These are phyloP conservation scores for Mnemiopsis leidyi DNA, from an alignment of 37 sponge, comb jelly and placozoan species.

Conservation along the genomic window DNA sequence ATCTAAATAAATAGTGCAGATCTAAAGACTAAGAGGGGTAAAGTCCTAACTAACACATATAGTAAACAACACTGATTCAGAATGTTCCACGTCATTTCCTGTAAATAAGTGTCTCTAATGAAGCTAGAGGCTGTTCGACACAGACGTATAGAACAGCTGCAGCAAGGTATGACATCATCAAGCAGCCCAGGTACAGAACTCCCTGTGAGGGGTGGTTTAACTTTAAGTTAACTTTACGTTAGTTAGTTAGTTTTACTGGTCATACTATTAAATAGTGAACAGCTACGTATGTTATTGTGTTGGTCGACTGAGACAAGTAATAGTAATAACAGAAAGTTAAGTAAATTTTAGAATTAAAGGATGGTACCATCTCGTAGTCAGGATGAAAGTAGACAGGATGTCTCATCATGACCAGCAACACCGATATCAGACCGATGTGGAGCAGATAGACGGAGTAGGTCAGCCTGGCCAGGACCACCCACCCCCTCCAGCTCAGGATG, in stretches of 20 bases:
- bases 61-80: too few species aligned
- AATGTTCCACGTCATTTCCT: not conserved
- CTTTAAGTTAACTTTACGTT: too few species aligned
- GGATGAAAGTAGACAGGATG: constrained; percentile 43
- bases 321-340: too few species aligned
- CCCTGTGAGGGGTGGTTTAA: not conserved
- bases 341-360: too few species aligned
- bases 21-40: too few species aligned
- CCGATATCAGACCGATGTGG: not conserved
- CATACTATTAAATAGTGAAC: too few species aligned
- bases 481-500: constrained; percentile 35
- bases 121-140: not conserved
- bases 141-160: not conserved
- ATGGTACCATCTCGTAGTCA: constrained; percentile 9
- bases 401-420: not conserved
- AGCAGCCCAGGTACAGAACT: not conserved
- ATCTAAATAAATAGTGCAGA: too few species aligned
- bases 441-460: constrained; percentile 46
- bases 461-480: constrained; percentile 19
- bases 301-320: too few species aligned
- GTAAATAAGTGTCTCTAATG: not conserved
- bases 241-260: too few species aligned
- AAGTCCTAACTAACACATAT: too few species aligned
- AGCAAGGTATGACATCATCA: not conserved
- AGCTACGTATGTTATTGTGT: too few species aligned